phyloP scores from a whole-genome alignment of 1,140 invertebrate genomes.

The Arctopsyche grandis region DNA sequence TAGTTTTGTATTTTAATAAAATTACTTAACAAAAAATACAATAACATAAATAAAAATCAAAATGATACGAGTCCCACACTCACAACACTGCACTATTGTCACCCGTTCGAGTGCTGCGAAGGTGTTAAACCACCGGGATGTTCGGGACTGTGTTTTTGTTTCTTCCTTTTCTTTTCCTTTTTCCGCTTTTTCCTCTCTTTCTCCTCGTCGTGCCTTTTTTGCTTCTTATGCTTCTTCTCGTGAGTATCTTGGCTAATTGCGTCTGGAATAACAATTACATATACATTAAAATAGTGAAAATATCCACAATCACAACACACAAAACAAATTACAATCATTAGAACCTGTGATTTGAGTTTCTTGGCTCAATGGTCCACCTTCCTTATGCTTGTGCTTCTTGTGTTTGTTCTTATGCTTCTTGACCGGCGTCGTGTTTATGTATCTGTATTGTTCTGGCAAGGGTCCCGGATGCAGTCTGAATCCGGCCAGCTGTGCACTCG shows the following conservation, averaged over 20 bases:
- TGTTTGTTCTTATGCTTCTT: conserved; percentile 95
- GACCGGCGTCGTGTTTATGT: conserved; percentile 89
- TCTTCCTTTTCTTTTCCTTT: conserved; percentile 96
- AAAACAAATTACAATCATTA: background rate
- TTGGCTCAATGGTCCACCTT: conserved; percentile 77
- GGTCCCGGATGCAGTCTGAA: conserved; percentile 96
- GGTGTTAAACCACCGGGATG: conserved; percentile 78
- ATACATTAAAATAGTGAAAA: background rate
- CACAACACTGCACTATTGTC: conserved; percentile 53
- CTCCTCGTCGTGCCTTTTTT: conserved; percentile 92
- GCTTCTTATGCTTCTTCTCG: conserved; percentile 96
- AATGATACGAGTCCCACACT: background rate
- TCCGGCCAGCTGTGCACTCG: conserved; percentile 88
- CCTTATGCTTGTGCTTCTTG: conserved; percentile 94
- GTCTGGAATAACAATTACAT: conserved; percentile 56
- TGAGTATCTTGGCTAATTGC: conserved; percentile 82
- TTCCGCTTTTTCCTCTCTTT: conserved; percentile 94
- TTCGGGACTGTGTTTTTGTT: conserved; percentile 92
- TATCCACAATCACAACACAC: conserved; percentile 27
- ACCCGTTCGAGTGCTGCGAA: conserved; percentile 75
- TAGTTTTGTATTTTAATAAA: no score
- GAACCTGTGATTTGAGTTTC: conserved; percentile 71
- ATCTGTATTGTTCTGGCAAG: conserved; percentile 94
- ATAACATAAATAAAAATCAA: background rate
- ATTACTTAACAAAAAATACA: no score